These are phyloP conservation scores for Epirrhoe tristata DNA, from an alignment of 2,888 invertebrate genomes.

Conservation along the genomic window DNA sequence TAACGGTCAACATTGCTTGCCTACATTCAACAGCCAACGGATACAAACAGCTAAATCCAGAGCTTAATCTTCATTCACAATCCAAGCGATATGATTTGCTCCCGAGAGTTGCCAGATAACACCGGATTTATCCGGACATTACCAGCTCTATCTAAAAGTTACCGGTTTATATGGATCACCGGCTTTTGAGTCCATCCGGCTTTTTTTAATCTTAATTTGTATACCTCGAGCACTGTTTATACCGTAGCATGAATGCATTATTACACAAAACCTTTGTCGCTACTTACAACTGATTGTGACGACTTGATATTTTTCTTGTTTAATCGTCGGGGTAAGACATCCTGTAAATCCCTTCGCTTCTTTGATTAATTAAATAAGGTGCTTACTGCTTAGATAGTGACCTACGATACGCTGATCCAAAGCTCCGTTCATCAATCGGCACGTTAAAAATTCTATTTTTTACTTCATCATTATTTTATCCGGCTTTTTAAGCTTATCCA, in stretches of 20 bases:
- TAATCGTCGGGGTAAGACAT: no score
- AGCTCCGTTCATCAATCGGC: no score
- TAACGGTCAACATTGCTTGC: constrained; percentile 15
- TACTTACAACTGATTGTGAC: not conserved
- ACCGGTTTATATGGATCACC: constrained; percentile 4
- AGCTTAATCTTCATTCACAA: constrained; percentile 31
- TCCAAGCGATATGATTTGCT: constrained; percentile 30
- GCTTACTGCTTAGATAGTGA: no score
- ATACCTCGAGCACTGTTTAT: no score
- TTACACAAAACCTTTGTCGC: not conserved
- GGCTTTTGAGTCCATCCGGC: constrained; percentile 2
- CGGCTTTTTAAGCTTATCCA: not conserved
- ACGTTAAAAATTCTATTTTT: not conserved
- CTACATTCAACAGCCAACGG: constrained; percentile 25
- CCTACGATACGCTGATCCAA: no score
- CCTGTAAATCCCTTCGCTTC: no score
- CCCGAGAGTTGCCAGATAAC: constrained; percentile 21
- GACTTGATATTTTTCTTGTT: no score
- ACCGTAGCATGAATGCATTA: not conserved
- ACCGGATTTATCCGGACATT: constrained; percentile 13
- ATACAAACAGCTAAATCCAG: constrained; percentile 29
- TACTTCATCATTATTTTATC: not conserved
- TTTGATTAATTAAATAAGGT: no score
- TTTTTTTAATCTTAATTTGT: not conserved
- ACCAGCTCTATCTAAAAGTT: constrained; percentile 14